Conservation (phyloP, 1,140 invertebrate genomes). For the Dreissena polymorpha region DNA sequence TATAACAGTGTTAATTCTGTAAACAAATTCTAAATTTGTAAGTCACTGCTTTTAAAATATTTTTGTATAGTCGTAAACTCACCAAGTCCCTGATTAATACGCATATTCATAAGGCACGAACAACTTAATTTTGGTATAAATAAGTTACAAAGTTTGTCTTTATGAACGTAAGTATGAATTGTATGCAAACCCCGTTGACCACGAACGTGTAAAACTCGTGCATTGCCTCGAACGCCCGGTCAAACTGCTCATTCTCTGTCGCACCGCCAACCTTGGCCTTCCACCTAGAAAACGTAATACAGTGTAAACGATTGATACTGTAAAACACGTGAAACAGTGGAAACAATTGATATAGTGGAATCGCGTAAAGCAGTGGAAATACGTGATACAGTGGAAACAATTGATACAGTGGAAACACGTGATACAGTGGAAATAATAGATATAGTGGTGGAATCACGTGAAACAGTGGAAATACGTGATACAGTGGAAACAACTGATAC, state of each 20-base stretch:
- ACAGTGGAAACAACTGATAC: too few relatives aligned
- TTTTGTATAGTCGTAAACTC: background rate
- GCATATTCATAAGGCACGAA: background rate
- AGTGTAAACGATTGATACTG: background rate
- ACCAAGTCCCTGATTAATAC: background rate
- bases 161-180: background rate
- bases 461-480: too few relatives aligned
- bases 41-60: too few relatives aligned
- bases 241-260: conserved; percentile 20
- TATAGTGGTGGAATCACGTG: too few relatives aligned
- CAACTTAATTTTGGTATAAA: background rate
- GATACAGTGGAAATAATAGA: too few relatives aligned
- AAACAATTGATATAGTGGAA: background rate
- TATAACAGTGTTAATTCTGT: too few relatives aligned
- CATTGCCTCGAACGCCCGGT: conserved; percentile 42
- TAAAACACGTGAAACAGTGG: background rate
- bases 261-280: conserved; percentile 32
- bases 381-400: too few relatives aligned
- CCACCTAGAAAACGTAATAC: conserved; percentile 22
- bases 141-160: background rate
- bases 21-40: too few relatives aligned
- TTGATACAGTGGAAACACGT: too few relatives aligned
- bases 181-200: conserved; percentile 28
- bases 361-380: background rate
- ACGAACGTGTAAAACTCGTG: conserved; percentile 42